These are phyloP conservation scores for Scelioninae gen. 1 DNA, from an alignment of 2,888 invertebrate genomes.

Conservation along the genomic window DNA sequence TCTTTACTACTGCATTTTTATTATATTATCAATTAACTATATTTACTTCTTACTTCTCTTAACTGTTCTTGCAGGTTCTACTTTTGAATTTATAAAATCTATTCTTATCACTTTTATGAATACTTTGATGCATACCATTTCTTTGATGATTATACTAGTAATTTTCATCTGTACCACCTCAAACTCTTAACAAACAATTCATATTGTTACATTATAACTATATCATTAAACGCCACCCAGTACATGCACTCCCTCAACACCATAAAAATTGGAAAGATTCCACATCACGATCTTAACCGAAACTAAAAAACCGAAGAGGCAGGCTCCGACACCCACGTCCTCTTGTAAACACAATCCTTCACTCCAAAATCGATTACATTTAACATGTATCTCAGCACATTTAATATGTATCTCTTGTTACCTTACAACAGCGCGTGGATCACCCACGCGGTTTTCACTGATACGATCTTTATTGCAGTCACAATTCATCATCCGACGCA, in stretches of 20 bases:
- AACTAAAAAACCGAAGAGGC: slow-evolving; percentile 37
- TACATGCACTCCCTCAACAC: neutral
- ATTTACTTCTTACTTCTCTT: no score
- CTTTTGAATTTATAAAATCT: no score
- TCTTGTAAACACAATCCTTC: slow-evolving; percentile 68
- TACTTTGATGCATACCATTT: no score
- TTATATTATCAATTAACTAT: no score
- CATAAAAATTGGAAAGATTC: slow-evolving; percentile 25
- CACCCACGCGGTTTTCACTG: slow-evolving; percentile 73
- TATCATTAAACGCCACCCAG: slow-evolving; percentile 39
- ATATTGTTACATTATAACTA: slow-evolving; percentile 25
- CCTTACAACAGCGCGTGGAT: slow-evolving; percentile 68
- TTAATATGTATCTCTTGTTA: slow-evolving; percentile 72
- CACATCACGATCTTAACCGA: slow-evolving; percentile 15
- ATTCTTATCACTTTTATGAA: no score
- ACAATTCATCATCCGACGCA: slow-evolving; percentile 72
- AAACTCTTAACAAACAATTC: slow-evolving; percentile 32
- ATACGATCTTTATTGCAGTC: slow-evolving; percentile 66
- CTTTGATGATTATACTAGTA: neutral
- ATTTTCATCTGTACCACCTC: slow-evolving; percentile 7
- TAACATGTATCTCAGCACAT: slow-evolving; percentile 71
- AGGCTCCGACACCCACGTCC: slow-evolving; percentile 69
- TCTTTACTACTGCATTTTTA: neutral
- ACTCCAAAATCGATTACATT: slow-evolving; percentile 73
- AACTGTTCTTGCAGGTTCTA: no score